Base-by-base conservation (phyloP, 92 coral and sea anemone species). In the Metridium senile region DNA sequence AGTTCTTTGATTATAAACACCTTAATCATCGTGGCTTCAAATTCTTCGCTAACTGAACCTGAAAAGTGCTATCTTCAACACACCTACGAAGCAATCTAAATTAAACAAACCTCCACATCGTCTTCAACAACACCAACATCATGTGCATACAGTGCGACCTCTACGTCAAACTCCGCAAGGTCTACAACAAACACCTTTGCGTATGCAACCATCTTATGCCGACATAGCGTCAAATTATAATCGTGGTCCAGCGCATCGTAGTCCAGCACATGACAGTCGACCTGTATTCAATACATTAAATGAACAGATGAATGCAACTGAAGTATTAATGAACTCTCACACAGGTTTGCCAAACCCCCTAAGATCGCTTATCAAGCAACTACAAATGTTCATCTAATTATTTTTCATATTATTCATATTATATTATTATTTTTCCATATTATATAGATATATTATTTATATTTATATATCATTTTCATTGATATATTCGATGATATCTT, bases 11-110 rank as follows among this genome's bases (percentile, higher is more conserved):
- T 26, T 47, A 53, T 9, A 82, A 82, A 58, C 87, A 82, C 58
- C 76, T 82, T 33, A 82, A 68, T 75, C 64, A 68, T 59, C 47
- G 57, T 51, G 87, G 87, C 19, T 46, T 82, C 26, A 81, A 67
- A 32, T 68, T 33, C 47, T 82, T 82, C 66, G 87, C 81, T 6
- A 81, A 72, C 62, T n/a, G n/a, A 81, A 66, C 29, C 33, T 81
- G 1, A 81, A 81, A 74, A 74, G 86, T 66, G 81, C 80, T 18
- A 49, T 74, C 62, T 74, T 43, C 51, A 74, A 64, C 19, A 73
- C 74, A 11, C 61, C 17, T 26, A 72, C 85, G 1, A 79, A 54
- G 11, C 58, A 79, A 22, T 28, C 77, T 54, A 34, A 43, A 46
- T 30, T 23, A 16, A 51, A 32, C 26, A 23, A 29, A 35, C 58